A percentile compares a stretch with the other conserved stretches of the same genome.
These are phyloP conservation scores for Tachysurus fulvidraco DNA, from an alignment of 2,113 vertebrate species.

Conservation along the genomic window DNA sequence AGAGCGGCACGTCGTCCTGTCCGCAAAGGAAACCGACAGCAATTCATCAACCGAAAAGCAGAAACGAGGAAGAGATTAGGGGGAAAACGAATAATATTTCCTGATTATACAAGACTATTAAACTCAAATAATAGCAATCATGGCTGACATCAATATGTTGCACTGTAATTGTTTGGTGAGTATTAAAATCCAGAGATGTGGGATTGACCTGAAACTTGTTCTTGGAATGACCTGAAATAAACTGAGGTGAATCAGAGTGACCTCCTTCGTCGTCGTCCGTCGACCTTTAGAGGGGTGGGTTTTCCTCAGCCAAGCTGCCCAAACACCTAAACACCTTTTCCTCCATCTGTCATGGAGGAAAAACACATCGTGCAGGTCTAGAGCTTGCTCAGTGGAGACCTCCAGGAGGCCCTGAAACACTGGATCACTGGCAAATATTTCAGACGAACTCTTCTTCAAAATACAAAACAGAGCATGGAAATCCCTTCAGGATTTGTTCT, in stretches of 20 bases:
- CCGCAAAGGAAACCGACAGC: background rate
- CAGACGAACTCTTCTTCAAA: background rate
- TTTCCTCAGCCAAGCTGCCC: slow-evolving; percentile 28
- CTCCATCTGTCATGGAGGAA: slow-evolving; percentile 44
- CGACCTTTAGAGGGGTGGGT: slow-evolving; percentile 43
- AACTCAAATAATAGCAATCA: background rate
- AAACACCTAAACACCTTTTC: slow-evolving; percentile 40
- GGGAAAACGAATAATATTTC: background rate
- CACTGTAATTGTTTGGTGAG: background rate
- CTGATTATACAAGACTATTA: slow-evolving; percentile 20
- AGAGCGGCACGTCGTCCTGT: slow-evolving; percentile 37
- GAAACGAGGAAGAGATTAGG: background rate
- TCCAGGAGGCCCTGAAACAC: background rate
- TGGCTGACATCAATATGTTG: background rate
- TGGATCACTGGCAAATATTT: background rate
- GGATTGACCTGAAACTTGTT: slow-evolving; percentile 16
- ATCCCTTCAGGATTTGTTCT: background rate
- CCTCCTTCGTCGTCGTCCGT: slow-evolving; percentile 5
- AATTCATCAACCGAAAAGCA: background rate
- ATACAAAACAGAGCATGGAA: background rate
- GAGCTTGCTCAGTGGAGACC: slow-evolving; percentile 35
- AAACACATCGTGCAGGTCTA: slow-evolving; percentile 41
- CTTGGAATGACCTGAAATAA: slow-evolving; percentile 28
- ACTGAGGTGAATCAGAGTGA: slow-evolving; percentile 42
- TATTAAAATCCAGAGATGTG: background rate